Conservation (phyloP, 1,140 invertebrate genomes). For the Anastrepha ludens region DNA sequence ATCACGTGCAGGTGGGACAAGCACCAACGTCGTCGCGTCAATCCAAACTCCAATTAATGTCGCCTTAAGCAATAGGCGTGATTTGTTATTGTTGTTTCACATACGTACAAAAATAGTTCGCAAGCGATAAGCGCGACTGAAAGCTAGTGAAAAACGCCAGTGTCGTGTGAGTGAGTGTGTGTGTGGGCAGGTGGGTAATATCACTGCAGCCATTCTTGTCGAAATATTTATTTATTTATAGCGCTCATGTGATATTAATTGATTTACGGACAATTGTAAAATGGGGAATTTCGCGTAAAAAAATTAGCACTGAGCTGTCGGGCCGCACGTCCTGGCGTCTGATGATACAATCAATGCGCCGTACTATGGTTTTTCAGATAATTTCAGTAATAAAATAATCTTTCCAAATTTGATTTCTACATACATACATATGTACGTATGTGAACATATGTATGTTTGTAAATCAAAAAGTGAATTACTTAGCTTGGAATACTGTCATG, state of each 20-base stretch:
- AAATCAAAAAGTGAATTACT: too few relatives aligned
- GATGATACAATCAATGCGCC: not conserved
- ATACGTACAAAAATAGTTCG: not conserved
- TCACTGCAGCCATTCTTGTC: not conserved
- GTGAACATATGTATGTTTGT: too few relatives aligned
- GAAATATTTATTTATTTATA: conserved; percentile 35
- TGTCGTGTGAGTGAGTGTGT: not conserved
- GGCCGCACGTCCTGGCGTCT: not conserved
- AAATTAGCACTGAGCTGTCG: not conserved
- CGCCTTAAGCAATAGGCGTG: not conserved
- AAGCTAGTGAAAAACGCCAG: not conserved
- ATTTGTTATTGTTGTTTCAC: not conserved
- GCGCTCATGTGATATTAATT: conserved; percentile 1
- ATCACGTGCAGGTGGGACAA: conserved; percentile 1
- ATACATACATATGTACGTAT: too few relatives aligned
- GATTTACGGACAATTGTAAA: conserved; percentile 15
- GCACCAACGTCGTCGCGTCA: not conserved
- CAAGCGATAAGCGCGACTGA: not conserved
- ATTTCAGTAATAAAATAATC: too few relatives aligned
- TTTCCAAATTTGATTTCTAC: too few relatives aligned
- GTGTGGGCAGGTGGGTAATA: not conserved
- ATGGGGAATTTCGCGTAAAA: not conserved
- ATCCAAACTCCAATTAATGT: not conserved
- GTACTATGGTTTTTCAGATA: not conserved
- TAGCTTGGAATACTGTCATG: too few relatives aligned